Evolutionary conservation across 2,888 invertebrate genomes (phyloP).

Genomic region (Temnothorax unifasciatus): DNA sequence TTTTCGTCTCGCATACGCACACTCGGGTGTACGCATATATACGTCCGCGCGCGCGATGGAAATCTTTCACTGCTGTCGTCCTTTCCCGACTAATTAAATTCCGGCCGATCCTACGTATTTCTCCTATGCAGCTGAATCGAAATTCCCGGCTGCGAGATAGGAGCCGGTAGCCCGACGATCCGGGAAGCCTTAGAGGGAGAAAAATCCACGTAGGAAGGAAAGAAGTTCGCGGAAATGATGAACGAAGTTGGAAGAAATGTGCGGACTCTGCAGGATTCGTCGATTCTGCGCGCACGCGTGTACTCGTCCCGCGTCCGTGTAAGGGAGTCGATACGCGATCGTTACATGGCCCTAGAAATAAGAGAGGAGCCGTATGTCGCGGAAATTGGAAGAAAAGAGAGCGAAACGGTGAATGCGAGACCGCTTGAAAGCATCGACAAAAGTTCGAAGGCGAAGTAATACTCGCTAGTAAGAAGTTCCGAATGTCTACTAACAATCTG

Average conservation of each 20-base stretch:
- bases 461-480: constrained; percentile 84
- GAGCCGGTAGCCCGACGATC: constrained; percentile 1
- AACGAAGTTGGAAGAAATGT: constrained; percentile 32
- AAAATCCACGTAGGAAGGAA: constrained; percentile 51
- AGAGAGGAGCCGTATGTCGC: constrained; percentile 2
- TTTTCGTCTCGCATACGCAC: background rate
- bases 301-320: constrained; percentile 10
- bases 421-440: constrained; percentile 77
- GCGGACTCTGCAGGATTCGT: constrained; percentile 30
- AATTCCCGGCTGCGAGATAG: constrained; percentile 63
- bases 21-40: background rate
- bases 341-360: constrained; percentile 29
- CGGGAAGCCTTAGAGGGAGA: constrained; percentile 34
- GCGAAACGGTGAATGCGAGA: constrained; percentile 62
- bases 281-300: constrained; percentile 45
- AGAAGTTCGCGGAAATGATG: constrained; percentile 35
- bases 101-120: constrained; percentile 73
- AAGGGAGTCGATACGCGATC: constrained; percentile 40
- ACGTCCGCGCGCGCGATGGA: background rate
- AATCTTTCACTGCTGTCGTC: constrained; percentile 53
- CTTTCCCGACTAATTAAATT: constrained; percentile 73
- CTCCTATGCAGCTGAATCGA: constrained; percentile 62
- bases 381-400: constrained; percentile 40
- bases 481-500: constrained; percentile 80
- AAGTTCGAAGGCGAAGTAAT: constrained; percentile 78